Evolutionary conservation across 2,113 vertebrate species (phyloP), one percentile per base, ranked within the genome.

Genomic region (Alaudala cheleensis): DNA sequence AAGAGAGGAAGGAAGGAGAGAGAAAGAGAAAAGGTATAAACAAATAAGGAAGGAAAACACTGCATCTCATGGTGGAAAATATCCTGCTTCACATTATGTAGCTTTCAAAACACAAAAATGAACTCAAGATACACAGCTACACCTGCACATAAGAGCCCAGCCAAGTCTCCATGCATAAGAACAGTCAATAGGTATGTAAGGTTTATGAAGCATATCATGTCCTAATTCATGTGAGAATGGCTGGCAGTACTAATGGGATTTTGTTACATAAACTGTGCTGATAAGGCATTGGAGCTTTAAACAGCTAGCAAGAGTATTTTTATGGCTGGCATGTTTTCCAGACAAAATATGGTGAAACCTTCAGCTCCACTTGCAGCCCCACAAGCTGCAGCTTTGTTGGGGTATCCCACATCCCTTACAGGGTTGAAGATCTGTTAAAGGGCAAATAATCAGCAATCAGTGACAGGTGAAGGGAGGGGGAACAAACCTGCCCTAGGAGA

Each of bases 181-280:
- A 31, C 58, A 82, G 58, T 65, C 70, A 80, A 47, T 21, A 70
- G 81, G 70, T 90, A 42, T 66, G 91, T 50, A 73, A 90, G 72
- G 34, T 70, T 91, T 85, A 82, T 72, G 84, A 81, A 87, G 74
- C 89, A 47, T 58, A 81, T 69, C 88, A 47, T 61, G 81, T 81
- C 70, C 74, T 69, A 76, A 90, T 66, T 87, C 66, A 72, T 6
- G 51, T 66, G 79, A 90, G 62, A 79, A 39, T 1, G 3, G 33
- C 47, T 72, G 51, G 81, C 78, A 82, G 53, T 37, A 54, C 71
- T 72, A 91, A 80, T 74, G 84, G 89, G 81, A 60, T 76, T 78
- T 86, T 54, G 80, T 84, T 86, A 93, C 84, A 34, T 60, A 91
- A 95, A 79, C 73, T 21, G 39, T 74, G 91, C 57, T 90, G 85